Evolutionary conservation across 2,113 vertebrate species (phyloP).

Genomic region (Tupaia chinensis): DNA sequence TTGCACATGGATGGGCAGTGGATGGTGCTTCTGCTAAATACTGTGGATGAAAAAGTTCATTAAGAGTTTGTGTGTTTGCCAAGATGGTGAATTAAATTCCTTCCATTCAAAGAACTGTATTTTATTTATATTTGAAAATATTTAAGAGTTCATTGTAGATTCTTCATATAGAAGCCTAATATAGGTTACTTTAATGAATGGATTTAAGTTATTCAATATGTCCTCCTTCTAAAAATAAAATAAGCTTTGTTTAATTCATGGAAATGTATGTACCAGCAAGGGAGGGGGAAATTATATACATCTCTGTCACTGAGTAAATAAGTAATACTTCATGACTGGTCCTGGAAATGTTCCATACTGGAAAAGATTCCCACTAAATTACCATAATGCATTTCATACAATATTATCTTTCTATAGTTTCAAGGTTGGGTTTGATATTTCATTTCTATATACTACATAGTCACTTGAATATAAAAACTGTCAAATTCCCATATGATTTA

Average conservation of each 20-base stretch:
- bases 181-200: neutral
- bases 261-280: neutral
- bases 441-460: neutral
- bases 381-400: neutral
- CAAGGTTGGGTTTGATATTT: constrained; percentile 15
- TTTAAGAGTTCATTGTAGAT: neutral
- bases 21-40: neutral
- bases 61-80: neutral
- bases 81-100: neutral
- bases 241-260: neutral
- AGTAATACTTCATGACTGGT: neutral
- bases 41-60: neutral
- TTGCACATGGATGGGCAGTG: neutral
- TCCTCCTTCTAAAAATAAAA: neutral
- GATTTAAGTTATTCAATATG: neutral
- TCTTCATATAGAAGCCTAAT: neutral
- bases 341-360: neutral
- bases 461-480: neutral
- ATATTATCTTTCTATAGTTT: constrained; percentile 50
- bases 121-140: neutral
- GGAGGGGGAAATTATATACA: neutral
- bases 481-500: constrained; percentile 64
- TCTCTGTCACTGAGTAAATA: neutral
- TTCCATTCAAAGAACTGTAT: neutral
- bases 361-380: neutral